These are phyloP conservation scores for Diploptera punctata DNA, from an alignment of 2,888 invertebrate genomes.

Conservation along the genomic window DNA sequence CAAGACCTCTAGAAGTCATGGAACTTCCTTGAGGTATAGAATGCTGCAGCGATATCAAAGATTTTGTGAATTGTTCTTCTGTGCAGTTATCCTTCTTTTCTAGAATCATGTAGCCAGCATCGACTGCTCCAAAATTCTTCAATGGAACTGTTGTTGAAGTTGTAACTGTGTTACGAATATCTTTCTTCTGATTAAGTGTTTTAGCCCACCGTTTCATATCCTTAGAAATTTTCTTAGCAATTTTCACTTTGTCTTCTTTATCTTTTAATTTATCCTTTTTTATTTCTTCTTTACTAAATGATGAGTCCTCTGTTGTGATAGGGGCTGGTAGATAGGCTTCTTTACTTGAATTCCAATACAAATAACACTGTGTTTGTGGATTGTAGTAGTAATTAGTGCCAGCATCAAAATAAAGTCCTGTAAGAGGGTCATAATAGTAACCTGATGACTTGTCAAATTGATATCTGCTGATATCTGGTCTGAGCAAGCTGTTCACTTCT, in stretches of 20 bases:
- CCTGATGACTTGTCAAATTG: conserved; percentile 95
- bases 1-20: conserved; percentile 54
- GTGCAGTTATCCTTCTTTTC: conserved; percentile 69
- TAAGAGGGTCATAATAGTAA: conserved; percentile 92
- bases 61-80: not conserved
- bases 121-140: conserved; percentile 75
- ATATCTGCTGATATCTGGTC: conserved; percentile 92
- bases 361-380: conserved; percentile 85
- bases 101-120: conserved; percentile 91
- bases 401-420: conserved; percentile 95
- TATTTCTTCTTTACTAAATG: conserved; percentile 56
- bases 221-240: conserved; percentile 97
- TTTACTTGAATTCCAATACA: conserved; percentile 90
- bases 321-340: conserved; percentile 67
- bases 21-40: conserved; percentile 36
- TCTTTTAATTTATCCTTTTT: conserved; percentile 72
- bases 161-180: conserved; percentile 56
- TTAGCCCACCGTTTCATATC: conserved; percentile 97
- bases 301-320: conserved; percentile 26
- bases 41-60: not conserved
- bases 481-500: conserved; percentile 54
- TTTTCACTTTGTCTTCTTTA: conserved; percentile 94
- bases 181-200: conserved; percentile 95
- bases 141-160: conserved; percentile 56
- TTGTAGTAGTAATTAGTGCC: conserved; percentile 97